Evolutionary conservation across 2,113 vertebrate species (phyloP).

Genomic region (Diphyllodes magnificus): DNA sequence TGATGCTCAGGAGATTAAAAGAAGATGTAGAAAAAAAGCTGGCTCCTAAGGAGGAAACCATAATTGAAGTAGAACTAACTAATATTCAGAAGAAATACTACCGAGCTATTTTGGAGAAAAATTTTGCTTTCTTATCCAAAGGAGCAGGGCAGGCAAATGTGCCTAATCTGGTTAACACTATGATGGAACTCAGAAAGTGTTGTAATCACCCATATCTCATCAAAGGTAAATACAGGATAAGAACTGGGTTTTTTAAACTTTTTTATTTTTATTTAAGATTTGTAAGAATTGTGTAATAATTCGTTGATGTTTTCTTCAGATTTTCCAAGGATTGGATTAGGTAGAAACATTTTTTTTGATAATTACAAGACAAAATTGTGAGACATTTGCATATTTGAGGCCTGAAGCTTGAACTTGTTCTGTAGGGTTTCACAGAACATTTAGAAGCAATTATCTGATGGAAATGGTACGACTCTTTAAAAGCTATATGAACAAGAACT

Average conservation of each 20-base stretch:
- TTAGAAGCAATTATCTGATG: neutral
- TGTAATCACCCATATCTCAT: conserved; percentile 99
- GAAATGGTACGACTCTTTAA: neutral
- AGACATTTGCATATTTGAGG: neutral
- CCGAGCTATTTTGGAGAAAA: conserved; percentile 94
- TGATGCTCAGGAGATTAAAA: conserved; percentile 96
- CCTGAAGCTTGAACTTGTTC: neutral
- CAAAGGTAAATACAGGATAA: conserved; percentile 80
- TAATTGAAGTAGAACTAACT: conserved; percentile 97
- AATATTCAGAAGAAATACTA: conserved; percentile 99
- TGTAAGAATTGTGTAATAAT: neutral
- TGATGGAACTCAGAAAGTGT: conserved; percentile 99
- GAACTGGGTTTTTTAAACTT: neutral
- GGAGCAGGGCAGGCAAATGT: conserved; percentile 95
- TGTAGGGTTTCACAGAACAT: neutral
- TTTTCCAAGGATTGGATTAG: neutral
- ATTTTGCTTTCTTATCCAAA: conserved; percentile 97
- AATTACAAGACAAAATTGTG: neutral
- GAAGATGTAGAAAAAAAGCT: conserved; percentile 98
- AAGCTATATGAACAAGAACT: neutral
- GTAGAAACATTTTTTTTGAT: neutral
- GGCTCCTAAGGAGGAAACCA: conserved; percentile 97
- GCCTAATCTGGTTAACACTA: conserved; percentile 96
- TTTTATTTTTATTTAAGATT: neutral
- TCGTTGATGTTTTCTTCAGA: neutral